Evolutionary conservation across 2,113 vertebrate genomes (phyloP).

Genomic region (Smithornis capensis): DNA sequence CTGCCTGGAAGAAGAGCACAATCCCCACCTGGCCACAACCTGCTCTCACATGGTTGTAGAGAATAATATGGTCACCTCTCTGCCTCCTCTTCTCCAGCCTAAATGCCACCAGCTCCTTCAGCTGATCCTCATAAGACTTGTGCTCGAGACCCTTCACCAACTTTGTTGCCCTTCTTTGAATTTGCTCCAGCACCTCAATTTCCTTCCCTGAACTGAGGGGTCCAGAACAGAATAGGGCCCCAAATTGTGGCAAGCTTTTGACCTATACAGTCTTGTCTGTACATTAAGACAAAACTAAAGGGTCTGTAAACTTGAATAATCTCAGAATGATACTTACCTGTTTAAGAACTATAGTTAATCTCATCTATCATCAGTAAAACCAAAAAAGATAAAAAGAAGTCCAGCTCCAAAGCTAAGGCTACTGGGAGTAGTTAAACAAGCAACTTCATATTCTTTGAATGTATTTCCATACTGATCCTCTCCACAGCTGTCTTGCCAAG

Average conservation of each 20-base stretch:
- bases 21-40: background rate
- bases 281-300: background rate
- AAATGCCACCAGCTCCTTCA: background rate
- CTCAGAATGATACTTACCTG: background rate
- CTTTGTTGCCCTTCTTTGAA: background rate
- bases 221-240: background rate
- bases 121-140: background rate
- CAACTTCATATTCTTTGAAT: background rate
- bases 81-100: background rate
- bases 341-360: background rate
- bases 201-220: background rate
- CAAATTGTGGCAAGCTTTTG: background rate
- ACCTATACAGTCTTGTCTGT: background rate
- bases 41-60: background rate
- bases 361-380: background rate
- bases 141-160: background rate
- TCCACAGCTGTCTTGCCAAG: background rate
- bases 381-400: background rate
- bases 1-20: background rate
- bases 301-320: background rate
- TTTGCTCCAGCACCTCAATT: background rate
- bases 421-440: background rate
- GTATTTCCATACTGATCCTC: background rate
- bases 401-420: background rate
- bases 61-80: background rate